These are phyloP conservation scores for Clarias laeviceps DNA, from an alignment of 2,797 vertebrate genomes.

Conservation along the genomic window DNA sequence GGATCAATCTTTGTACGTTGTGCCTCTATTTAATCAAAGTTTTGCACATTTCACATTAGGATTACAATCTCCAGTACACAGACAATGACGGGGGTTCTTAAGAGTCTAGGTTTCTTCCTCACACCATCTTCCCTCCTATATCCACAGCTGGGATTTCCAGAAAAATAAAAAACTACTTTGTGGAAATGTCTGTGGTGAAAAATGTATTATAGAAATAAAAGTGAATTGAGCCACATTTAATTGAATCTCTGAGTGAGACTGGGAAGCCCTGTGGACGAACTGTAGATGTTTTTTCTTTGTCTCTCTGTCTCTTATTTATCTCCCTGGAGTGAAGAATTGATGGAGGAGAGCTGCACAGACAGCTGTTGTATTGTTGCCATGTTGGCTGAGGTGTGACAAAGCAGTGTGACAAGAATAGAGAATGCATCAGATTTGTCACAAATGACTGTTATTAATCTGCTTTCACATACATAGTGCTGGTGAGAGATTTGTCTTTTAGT, in stretches of 20 bases:
- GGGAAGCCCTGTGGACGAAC: constrained; percentile 18
- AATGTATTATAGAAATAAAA: constrained; percentile 5
- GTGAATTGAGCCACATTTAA: neutral
- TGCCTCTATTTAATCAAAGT: neutral
- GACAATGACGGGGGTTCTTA: neutral
- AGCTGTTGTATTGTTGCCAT: constrained; percentile 49
- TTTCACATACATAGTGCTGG: constrained; percentile 72
- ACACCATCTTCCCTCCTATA: neutral
- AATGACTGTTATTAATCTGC: constrained; percentile 75
- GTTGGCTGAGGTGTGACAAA: constrained; percentile 58
- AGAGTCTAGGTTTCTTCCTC: neutral
- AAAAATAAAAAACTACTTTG: neutral
- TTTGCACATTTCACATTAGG: neutral
- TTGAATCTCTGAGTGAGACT: constrained; percentile 15
- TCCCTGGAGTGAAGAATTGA: constrained; percentile 18
- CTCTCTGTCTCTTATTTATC: constrained; percentile 21
- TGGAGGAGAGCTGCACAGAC: constrained; percentile 33
- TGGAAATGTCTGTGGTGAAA: constrained; percentile 1
- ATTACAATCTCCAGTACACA: neutral
- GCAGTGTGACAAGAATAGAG: constrained; percentile 64
- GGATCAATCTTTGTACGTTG: neutral
- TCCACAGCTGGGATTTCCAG: constrained; percentile 6
- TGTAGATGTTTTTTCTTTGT: constrained; percentile 1
- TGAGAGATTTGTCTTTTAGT: constrained; percentile 72
- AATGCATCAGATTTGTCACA: constrained; percentile 61